These are phyloP conservation scores for Sesia bembeciformis DNA, from an alignment of 2,888 invertebrate genomes.

Conservation along the genomic window DNA sequence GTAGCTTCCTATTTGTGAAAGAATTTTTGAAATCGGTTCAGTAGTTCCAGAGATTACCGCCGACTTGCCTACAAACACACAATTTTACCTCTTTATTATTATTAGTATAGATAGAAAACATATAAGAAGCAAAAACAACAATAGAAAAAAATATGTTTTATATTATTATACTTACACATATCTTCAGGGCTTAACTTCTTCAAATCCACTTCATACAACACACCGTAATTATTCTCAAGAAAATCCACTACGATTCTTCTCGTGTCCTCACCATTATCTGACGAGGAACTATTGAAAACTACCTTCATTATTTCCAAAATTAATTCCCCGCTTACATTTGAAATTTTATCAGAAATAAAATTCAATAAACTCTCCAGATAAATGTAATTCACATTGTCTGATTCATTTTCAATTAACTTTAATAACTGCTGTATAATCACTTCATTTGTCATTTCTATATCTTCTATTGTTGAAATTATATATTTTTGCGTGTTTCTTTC, in stretches of 20 bases:
- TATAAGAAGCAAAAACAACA: too few species aligned
- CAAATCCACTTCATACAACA: constrained; percentile 16
- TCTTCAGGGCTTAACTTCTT: constrained; percentile 17
- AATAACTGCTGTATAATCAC: constrained; percentile 26
- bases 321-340: constrained; percentile 5
- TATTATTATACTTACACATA: constrained; percentile 31
- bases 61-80: too few species aligned
- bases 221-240: constrained; percentile 24
- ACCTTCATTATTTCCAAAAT: constrained; percentile 29
- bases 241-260: constrained; percentile 35
- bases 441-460: constrained; percentile 15
- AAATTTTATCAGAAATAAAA: constrained; percentile 24
- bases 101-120: too few species aligned
- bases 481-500: constrained; percentile 29
- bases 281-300: constrained; percentile 32
- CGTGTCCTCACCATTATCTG: constrained; percentile 33
- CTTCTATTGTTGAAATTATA: constrained; percentile 22
- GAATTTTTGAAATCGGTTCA: too few species aligned
- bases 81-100: too few species aligned
- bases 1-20: too few species aligned
- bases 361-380: constrained; percentile 38
- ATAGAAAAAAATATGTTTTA: too few species aligned
- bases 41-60: too few species aligned
- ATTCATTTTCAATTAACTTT: constrained; percentile 29
- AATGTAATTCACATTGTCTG: constrained; percentile 42